phyloP scores from a whole-genome alignment of 2,113 vertebrate genomes.

The Lates calcarifer region DNA sequence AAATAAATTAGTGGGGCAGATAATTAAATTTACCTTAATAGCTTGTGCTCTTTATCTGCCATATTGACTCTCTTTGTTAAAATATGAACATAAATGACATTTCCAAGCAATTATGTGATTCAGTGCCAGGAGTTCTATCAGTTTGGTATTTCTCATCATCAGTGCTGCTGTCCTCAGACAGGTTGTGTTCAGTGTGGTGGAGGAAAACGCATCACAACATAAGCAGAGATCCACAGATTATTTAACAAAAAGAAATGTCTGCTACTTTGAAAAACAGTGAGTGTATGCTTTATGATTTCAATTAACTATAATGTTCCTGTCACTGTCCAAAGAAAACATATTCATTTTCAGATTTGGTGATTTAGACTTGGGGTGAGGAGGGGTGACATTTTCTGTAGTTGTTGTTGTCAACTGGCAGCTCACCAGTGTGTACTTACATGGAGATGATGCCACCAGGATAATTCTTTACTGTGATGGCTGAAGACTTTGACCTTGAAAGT shows the following conservation, averaged over 20 bases:
- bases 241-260: background rate
- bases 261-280: background rate
- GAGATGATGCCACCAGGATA: conserved; percentile 19
- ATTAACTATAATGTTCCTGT: background rate
- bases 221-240: background rate
- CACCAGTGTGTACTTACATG: background rate
- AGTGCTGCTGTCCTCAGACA: background rate
- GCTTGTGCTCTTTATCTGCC: conserved; percentile 57
- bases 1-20: conserved; percentile 63
- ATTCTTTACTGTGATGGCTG: conserved; percentile 40
- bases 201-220: conserved; percentile 15
- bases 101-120: conserved; percentile 55
- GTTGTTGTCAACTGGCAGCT: background rate
- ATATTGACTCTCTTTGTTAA: conserved; percentile 61
- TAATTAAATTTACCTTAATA: conserved; percentile 73
- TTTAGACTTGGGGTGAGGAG: too few species aligned
- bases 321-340: background rate
- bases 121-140: conserved; percentile 20
- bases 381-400: background rate
- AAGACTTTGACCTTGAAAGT: conserved; percentile 20
- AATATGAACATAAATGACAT: conserved; percentile 62
- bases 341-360: background rate
- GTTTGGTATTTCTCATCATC: conserved; percentile 18
- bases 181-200: background rate
- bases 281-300: background rate